Evolutionary conservation across 2,113 vertebrate species (phyloP), one percentile per base, ranked within the genome.

Genomic region (Dipodomys spectabilis): DNA sequence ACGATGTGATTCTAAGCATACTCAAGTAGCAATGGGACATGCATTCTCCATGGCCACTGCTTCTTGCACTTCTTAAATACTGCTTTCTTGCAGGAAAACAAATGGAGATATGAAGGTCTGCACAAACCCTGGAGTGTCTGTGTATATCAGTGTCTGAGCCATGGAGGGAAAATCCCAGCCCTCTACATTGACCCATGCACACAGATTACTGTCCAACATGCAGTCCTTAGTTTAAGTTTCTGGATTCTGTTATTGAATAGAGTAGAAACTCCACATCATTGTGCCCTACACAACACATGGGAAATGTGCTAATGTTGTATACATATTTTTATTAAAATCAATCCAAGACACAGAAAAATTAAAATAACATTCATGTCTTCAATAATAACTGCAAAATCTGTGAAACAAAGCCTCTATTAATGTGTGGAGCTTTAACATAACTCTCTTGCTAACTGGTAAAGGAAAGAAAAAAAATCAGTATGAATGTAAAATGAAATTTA

Each of bases 11-110:
- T 39, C 39, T 39, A 39, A 39, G 3, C 99, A 99, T 97, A 68
- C 28, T n/a, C 86, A 99, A 99, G 94, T 99, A 99, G 98, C 96
- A 77, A 32, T 44, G 20, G 44, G 82, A 62, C 18, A 4, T 88
- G 65, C 65, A 19, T 35, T 60, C 49, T 44, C 44, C 4, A 4
- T 86, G 2, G 0, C 10, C 2, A 57, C 39, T 89, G 84, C 83
- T 94, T 91, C 86, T 23, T 0, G 87, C 71, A 1, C 23, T 18
- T 0, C 57, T 49, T 10, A 49, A 65, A 82, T 91, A 74, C 45
- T 77, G 64, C 68, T 72, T 73, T 2, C 82, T 90, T 94, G 35
- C 39, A 39, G 39, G 39, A 5, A 39, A 39, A 39, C 39, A 39
- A 39, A 39, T 39, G 39, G 92, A 93, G 75, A 87, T 39, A 69